phyloP scores from a whole-genome alignment of 2,888 invertebrate genomes.

The Chymomyza fuscimana region DNA sequence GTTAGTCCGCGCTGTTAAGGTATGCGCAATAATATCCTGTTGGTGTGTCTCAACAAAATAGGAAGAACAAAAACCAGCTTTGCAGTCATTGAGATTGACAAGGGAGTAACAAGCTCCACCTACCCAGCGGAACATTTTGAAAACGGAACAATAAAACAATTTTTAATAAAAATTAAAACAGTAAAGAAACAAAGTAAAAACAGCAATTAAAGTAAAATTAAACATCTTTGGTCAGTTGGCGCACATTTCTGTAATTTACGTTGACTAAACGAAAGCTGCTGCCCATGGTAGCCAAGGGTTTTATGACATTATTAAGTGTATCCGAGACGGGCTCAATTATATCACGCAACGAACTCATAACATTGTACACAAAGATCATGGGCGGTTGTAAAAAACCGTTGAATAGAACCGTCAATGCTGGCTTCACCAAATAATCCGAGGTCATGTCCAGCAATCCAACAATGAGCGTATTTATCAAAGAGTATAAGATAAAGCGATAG shows the following conservation, averaged over 20 bases:
- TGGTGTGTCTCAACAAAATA: conserved; percentile 21
- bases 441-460: conserved; percentile 83
- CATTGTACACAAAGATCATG: conserved; percentile 84
- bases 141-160: conserved; percentile 5
- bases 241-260: conserved; percentile 64
- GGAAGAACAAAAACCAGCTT: conserved; percentile 7
- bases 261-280: conserved; percentile 69
- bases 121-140: conserved; percentile 12
- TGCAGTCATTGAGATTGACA: conserved; percentile 37
- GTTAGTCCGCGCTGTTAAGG: conserved; percentile 16
- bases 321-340: conserved; percentile 84
- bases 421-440: conserved; percentile 86
- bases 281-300: conserved; percentile 70
- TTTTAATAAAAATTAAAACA: conserved; percentile 18
- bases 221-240: conserved; percentile 57
- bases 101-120: conserved; percentile 48
- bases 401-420: conserved; percentile 83
- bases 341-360: conserved; percentile 83
- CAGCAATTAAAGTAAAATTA: conserved; percentile 26
- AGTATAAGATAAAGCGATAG: conserved; percentile 82
- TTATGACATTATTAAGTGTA: conserved; percentile 80
- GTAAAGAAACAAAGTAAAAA: not conserved
- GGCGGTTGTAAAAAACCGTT: conserved; percentile 86
- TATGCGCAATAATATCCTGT: conserved; percentile 35
- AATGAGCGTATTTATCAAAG: conserved; percentile 82